These are phyloP conservation scores for Melinaea marsaeus DNA, from an alignment of 2,888 invertebrate species.

Conservation along the genomic window DNA sequence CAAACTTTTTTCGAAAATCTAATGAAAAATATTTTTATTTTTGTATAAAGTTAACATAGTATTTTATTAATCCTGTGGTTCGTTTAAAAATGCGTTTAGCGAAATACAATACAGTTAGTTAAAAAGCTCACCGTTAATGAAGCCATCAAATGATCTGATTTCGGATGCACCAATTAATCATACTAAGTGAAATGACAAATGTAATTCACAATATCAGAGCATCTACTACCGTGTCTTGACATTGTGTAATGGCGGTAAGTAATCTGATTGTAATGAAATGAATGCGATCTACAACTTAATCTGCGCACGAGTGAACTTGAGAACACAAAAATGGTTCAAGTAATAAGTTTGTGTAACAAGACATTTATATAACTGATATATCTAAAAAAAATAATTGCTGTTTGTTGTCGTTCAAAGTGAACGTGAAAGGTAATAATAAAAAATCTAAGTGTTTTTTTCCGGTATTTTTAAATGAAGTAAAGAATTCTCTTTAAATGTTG, in stretches of 20 bases:
- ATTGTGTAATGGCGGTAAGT: slow-evolving; percentile 23
- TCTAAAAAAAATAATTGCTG: too few species aligned
- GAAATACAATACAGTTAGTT: background rate
- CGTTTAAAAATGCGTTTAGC: background rate
- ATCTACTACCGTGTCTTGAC: slow-evolving; percentile 12
- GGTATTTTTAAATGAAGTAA: too few species aligned
- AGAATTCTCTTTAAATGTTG: too few species aligned
- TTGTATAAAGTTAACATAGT: too few species aligned
- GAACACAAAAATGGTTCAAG: slow-evolving; percentile 31
- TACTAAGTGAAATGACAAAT: slow-evolving; percentile 13
- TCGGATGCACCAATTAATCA: background rate
- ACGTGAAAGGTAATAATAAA: too few species aligned
- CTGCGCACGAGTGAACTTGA: slow-evolving; percentile 39
- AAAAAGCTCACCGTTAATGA: background rate
- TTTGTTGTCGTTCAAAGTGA: too few species aligned
- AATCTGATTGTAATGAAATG: slow-evolving; percentile 47
- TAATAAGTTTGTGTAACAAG: slow-evolving; percentile 16
- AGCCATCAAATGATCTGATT: background rate
- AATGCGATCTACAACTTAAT: slow-evolving; percentile 60
- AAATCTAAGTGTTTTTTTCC: too few species aligned
- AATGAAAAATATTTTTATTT: too few species aligned
- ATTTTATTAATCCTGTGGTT: too few species aligned
- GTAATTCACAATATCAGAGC: slow-evolving; percentile 16
- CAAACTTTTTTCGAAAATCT: too few species aligned
- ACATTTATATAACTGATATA: too few species aligned